Evolutionary conservation across 2,113 vertebrate genomes (phyloP).

Genomic region (Seriola quinqueradiata): DNA sequence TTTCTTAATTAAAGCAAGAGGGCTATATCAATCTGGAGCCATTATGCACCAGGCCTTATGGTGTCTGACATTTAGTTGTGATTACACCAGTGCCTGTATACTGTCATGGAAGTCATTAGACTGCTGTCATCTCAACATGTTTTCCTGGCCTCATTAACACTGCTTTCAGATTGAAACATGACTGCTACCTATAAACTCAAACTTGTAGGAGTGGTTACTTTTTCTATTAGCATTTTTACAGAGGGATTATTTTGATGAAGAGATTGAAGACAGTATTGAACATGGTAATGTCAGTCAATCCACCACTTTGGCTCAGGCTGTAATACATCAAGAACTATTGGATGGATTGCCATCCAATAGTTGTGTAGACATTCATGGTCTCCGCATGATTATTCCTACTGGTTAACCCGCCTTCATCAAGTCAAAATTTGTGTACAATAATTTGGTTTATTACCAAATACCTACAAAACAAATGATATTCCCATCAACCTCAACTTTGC

Average conservation of each 20-base stretch:
- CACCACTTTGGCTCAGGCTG: neutral
- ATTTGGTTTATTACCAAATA: conserved; percentile 1
- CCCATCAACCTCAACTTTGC: too few species aligned
- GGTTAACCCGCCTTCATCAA: neutral
- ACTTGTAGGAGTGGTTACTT: conserved; percentile 32
- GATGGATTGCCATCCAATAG: neutral
- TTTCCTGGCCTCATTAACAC: conserved; percentile 77
- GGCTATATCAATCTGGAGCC: conserved; percentile 83
- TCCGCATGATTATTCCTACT: neutral
- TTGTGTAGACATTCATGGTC: neutral
- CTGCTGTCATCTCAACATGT: conserved; percentile 85
- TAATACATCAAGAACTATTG: neutral
- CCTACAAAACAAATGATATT: neutral
- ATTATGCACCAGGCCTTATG: conserved; percentile 84
- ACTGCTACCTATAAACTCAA: conserved; percentile 39
- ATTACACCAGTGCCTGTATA: conserved; percentile 83
- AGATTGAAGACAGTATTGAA: neutral
- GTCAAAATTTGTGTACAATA: neutral
- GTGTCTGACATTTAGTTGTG: conserved; percentile 86
- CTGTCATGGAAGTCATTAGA: conserved; percentile 85
- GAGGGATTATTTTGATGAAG: neutral
- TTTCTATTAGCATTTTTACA: conserved; percentile 31
- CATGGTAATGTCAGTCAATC: neutral
- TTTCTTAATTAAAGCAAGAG: conserved; percentile 85
- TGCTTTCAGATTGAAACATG: conserved; percentile 43